Evolutionary conservation across 2,113 vertebrate genomes (phyloP), one percentile per base, ranked within the genome.

Genomic region (Corvus cornix): DNA sequence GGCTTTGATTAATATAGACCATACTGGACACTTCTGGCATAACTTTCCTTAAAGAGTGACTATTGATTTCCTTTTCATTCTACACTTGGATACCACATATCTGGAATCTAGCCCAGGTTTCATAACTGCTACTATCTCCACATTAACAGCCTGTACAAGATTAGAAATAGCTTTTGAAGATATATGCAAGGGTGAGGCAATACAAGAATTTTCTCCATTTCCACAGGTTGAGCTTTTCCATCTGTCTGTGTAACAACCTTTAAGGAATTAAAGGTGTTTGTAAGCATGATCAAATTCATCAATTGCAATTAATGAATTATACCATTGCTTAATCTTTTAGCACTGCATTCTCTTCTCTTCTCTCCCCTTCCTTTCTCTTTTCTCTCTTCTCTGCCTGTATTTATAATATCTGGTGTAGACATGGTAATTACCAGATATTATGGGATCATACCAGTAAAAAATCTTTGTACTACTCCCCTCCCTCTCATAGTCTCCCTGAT

Each of bases 31-130:
- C 91, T 73, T 95, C 80, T 97, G 95, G 95, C 95, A 92, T 93
- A 89, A 78, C 67, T 93, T 81, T 73, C 87, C 86, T 78, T 58
- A 58, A 89, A n/a, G 84, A 96, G 81, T 92, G 81, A 92, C 96
- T 96, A 97, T 96, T 93, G 88, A 96, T 96, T 97, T 97, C 96
- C 96, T 96, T 91, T 97, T 97, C 96, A 96, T 90, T 92, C 91
- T 95, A 96, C 96, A 97, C 96, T 96, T 95, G 83, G 88, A 96
- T 95, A 92, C 94, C 86, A 73, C 89, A 75, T 94, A 93, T 94
- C 96, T 97, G 96, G 96, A 97, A 95, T 83, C 74, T 84, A 79
- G 92, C 93, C 96, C 93, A 93, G 86, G 86, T 90, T 95, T 90
- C 93, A 91, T 93, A 94, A 95, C 91, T 88, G 78, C 90, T 93